A percentile compares a stretch with the other conserved stretches of the same genome.
Conservation (phyloP, 2,888 invertebrate species). For the Harpalus rubripes region DNA sequence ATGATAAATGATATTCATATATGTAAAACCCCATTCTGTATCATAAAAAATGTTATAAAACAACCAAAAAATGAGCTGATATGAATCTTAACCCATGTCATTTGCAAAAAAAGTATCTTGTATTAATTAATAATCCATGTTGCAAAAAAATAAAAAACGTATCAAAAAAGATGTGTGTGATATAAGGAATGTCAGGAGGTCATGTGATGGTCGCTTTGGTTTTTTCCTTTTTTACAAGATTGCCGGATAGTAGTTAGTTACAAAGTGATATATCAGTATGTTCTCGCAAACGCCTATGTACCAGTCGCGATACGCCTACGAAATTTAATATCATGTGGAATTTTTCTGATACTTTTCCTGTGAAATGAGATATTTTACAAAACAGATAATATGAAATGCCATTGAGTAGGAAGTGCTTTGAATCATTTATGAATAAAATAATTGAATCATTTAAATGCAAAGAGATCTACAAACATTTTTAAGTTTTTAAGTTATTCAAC, state of each 20-base stretch:
- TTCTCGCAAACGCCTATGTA: conserved; percentile 6
- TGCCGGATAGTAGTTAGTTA: neutral
- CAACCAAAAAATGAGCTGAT: neutral
- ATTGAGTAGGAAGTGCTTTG: conserved; percentile 21
- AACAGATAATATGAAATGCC: conserved; percentile 36
- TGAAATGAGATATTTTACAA: conserved; percentile 21
- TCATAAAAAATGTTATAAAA: neutral
- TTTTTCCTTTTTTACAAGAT: neutral
- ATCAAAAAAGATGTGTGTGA: neutral
- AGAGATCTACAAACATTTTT: no score
- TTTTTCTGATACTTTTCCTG: conserved; percentile 44
- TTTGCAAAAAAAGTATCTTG: neutral
- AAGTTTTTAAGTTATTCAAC: no score
- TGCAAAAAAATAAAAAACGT: neutral
- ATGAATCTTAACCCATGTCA: neutral
- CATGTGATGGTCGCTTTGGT: neutral
- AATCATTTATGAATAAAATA: conserved; percentile 4
- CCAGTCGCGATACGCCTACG: conserved; percentile 36
- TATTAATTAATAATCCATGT: neutral
- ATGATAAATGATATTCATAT: no score
- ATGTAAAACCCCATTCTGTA: no score
- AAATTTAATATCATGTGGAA: conserved; percentile 44
- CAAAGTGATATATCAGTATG: conserved; percentile 3
- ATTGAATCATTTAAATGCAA: no score
- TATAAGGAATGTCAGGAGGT: neutral